phyloP scores from a whole-genome alignment of 2,888 invertebrate genomes.

The Eristalis tenax region DNA sequence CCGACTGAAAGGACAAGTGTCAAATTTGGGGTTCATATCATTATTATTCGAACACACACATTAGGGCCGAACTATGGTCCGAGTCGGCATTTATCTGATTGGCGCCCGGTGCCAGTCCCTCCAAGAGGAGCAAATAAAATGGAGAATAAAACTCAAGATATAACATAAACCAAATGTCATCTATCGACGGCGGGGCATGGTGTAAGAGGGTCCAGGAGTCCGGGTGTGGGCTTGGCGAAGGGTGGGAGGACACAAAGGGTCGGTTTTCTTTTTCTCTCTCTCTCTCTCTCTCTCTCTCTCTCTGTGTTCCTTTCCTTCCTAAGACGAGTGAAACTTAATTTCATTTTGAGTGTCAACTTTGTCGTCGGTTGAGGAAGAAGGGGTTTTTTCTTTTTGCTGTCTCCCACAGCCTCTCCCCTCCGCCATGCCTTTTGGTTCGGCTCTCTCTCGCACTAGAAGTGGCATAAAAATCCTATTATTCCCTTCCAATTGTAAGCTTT shows the following conservation, averaged over 20 bases:
- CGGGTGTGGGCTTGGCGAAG: neutral
- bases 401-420: neutral
- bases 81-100: slow-evolving; percentile 57
- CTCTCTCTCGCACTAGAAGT: slow-evolving; percentile 49
- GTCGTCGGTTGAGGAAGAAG: slow-evolving; percentile 11
- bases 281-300: too few relatives aligned
- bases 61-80: slow-evolving; percentile 63
- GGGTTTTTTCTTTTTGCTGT: neutral
- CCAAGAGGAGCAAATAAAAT: slow-evolving; percentile 31
- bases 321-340: slow-evolving; percentile 70
- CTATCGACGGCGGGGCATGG: slow-evolving; percentile 26
- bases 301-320: neutral
- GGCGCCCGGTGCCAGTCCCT: neutral
- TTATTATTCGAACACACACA: slow-evolving; percentile 68
- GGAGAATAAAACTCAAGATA: slow-evolving; percentile 64
- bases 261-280: neutral
- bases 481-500: slow-evolving; percentile 73
- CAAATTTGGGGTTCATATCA: slow-evolving; percentile 70
- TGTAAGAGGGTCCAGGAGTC: slow-evolving; percentile 3
- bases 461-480: slow-evolving; percentile 74
- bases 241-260: neutral
- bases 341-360: slow-evolving; percentile 72
- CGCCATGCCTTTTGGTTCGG: slow-evolving; percentile 29
- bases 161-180: slow-evolving; percentile 64
- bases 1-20: slow-evolving; percentile 54